phyloP scores from a whole-genome alignment of 1,140 invertebrate species.

The Gryon sp. region DNA sequence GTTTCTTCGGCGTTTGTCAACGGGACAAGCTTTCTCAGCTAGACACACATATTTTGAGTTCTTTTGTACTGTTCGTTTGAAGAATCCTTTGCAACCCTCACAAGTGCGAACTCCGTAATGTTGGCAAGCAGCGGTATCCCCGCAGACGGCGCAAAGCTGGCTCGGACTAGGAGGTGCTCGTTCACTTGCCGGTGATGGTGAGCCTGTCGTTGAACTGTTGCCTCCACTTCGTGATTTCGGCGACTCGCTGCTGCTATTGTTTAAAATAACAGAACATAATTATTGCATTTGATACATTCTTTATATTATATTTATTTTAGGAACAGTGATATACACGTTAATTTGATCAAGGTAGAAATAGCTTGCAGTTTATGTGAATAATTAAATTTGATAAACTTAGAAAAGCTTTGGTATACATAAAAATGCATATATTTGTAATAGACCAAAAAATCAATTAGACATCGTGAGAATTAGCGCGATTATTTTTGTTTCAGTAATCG shows the following conservation, averaged over 20 bases:
- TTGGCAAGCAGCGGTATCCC: conserved; percentile 98
- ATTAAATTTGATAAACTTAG: no score
- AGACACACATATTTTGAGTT: conserved; percentile 99
- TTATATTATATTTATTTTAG: no score
- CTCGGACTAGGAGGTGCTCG: conserved; percentile 87
- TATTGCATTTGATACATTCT: no score
- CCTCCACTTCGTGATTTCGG: conserved; percentile 76
- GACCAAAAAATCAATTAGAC: no score
- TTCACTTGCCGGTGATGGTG: conserved; percentile 76
- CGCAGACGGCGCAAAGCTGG: conserved; percentile 98
- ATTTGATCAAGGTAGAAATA: no score
- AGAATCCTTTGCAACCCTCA: conserved; percentile 98
- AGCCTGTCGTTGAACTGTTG: conserved; percentile 60
- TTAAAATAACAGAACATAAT: no score
- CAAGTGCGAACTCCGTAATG: conserved; percentile 99
- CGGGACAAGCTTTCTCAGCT: conserved; percentile 97
- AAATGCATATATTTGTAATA: no score
- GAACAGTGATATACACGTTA: no score
- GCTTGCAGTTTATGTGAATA: no score
- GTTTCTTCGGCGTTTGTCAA: conserved; percentile 98
- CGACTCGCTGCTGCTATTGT: conserved; percentile 75
- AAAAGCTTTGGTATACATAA: no score
- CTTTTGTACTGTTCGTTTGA: conserved; percentile 98
- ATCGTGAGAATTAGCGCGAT: no score
- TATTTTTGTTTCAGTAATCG: no score